A percentile compares a stretch with the other conserved stretches of the same genome.
Evolutionary conservation across 1,140 invertebrate species (phyloP).

Genomic region (Oryzaephilus surinamensis): DNA sequence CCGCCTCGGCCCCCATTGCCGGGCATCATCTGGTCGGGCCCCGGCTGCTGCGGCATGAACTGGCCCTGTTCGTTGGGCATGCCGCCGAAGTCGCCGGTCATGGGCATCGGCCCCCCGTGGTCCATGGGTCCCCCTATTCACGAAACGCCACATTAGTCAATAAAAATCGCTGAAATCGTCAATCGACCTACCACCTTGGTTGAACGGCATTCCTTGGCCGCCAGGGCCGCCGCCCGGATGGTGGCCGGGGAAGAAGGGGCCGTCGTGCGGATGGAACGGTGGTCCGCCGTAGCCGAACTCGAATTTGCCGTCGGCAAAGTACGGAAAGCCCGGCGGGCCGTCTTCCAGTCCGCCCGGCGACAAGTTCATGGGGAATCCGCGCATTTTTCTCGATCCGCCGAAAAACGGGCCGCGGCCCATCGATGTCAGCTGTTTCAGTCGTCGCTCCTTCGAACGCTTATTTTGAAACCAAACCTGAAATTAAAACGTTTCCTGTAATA

Average conservation of each 20-base stretch:
- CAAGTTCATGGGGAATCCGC: constrained; percentile 80
- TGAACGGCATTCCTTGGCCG: constrained; percentile 64
- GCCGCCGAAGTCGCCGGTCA: constrained; percentile 51
- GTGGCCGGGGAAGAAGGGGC: constrained; percentile 68
- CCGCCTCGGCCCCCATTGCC: constrained; percentile 35
- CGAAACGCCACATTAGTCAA: constrained; percentile 13
- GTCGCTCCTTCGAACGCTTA: constrained; percentile 92
- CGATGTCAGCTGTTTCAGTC: constrained; percentile 82
- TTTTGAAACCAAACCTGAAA: constrained; percentile 99
- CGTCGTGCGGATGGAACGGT: constrained; percentile 76
- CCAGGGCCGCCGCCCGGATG: constrained; percentile 61
- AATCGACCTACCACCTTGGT: constrained; percentile 49
- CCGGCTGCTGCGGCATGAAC: constrained; percentile 49
- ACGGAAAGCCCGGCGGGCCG: constrained; percentile 71
- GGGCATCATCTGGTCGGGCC: constrained; percentile 37
- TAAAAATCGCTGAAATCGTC: background rate
- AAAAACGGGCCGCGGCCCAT: constrained; percentile 87
- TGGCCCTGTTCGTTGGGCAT: constrained; percentile 49
- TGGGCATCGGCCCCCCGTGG: constrained; percentile 53
- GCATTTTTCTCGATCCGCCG: constrained; percentile 79
- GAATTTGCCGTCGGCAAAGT: constrained; percentile 80
- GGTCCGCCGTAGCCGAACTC: constrained; percentile 80
- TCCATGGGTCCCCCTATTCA: constrained; percentile 51
- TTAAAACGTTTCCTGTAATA: no score
- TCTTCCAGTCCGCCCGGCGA: constrained; percentile 74